Base-by-base conservation (phyloP, 1,140 invertebrate genomes). In the Uloborus diversus region DNA sequence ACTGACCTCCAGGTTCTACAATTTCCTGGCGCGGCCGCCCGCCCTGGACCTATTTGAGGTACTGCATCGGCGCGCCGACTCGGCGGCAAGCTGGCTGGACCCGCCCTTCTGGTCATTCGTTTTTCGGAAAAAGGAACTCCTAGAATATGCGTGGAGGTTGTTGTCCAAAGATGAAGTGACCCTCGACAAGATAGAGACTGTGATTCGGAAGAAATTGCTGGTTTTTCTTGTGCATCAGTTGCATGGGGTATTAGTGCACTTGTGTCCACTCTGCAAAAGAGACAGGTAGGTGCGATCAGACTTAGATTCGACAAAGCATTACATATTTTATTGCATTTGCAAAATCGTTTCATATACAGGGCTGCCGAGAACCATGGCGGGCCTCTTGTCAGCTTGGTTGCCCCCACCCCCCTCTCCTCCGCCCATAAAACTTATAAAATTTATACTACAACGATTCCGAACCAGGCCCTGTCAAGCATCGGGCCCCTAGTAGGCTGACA, bases 241-340 rank as follows among this genome's bases (percentile, higher is more conserved):
- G 3, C 71, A 75, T 47, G 28, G 37, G 23, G 71, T 51, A 2
- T 37, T 75, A 20, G 33, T 23, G 2, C 42, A 75, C 3, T 33
- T 75, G 11, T 75, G 71, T 33, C 71, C 59, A 4, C 14, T 75
- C n/a, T 75, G 71, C 37, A 30, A 37, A 0, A n/a, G 37, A 7
- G 71, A 75, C 25, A 75, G 32, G 71, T 75, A 64, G 64, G 59
- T 75, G 3, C n/a, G n/a, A n/a, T n/a, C n/a, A n/a, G n/a, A n/a
- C n/a, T n/a, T n/a, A n/a, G n/a, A n/a, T n/a, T n/a, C n/a, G n/a
- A n/a, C n/a, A n/a, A n/a, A n/a, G n/a, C n/a, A n/a, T n/a, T n/a
- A n/a, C n/a, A n/a, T n/a, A n/a, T n/a, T n/a, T n/a, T n/a, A n/a
- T n/a, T n/a, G n/a, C n/a, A n/a, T n/a, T n/a, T n/a, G n/a, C n/a